Percentiles rank a stretch among this genome's conserved stretches.
phyloP scores from a whole-genome alignment of 2,113 vertebrate species.

The Brevimyrus niger region DNA sequence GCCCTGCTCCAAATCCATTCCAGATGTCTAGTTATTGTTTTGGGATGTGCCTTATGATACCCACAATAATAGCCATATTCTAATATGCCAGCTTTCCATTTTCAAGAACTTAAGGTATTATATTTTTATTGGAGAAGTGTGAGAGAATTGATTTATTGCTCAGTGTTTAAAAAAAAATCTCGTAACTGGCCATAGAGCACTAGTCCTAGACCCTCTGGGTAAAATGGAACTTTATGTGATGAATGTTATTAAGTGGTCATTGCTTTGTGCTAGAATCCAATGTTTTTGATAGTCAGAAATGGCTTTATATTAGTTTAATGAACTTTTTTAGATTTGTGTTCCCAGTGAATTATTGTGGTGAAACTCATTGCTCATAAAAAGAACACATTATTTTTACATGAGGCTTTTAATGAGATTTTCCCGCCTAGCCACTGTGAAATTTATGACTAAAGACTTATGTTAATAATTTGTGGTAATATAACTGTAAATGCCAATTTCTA shows the following conservation, averaged over 20 bases:
- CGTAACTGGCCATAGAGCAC: not conserved
- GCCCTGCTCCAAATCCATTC: not conserved
- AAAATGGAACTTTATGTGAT: not conserved
- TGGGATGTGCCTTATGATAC: not conserved
- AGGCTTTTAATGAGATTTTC: slow-evolving; percentile 35
- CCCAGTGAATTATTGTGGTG: slow-evolving; percentile 25
- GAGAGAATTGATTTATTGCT: not conserved
- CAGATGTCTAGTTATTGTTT: not conserved
- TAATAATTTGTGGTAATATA: slow-evolving; percentile 1
- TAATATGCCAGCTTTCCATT: not conserved
- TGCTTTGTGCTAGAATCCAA: not conserved
- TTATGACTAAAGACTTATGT: slow-evolving; percentile 23
- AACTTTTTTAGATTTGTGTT: not conserved
- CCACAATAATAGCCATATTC: not conserved
- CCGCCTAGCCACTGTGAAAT: slow-evolving; percentile 14
- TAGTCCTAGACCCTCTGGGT: not conserved
- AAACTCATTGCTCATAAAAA: slow-evolving; percentile 32
- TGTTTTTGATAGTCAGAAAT: not conserved
- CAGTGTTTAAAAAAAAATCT: not conserved
- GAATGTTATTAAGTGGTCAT: not conserved
- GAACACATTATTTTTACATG: slow-evolving; percentile 33
- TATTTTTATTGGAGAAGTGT: not conserved
- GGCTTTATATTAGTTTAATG: not conserved
- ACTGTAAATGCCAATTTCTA: not conserved
- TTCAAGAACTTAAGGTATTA: not conserved